phyloP scores from a whole-genome alignment of 2,797 vertebrate species.

The Gobionotothen gibberifrons region DNA sequence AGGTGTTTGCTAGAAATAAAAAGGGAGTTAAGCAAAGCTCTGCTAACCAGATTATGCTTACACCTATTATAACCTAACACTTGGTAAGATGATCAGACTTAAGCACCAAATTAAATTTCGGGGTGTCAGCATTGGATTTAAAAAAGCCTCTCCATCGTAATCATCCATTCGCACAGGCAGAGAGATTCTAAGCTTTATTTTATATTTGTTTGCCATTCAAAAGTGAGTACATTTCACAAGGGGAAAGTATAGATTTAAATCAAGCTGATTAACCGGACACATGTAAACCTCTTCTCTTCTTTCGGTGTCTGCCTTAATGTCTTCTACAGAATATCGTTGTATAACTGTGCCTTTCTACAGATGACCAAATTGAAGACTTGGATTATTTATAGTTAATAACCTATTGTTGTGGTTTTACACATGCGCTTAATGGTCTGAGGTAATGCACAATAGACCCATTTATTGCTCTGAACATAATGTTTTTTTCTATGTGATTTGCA shows the following conservation, averaged over 20 bases:
- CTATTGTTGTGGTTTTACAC: neutral
- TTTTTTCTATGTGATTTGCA: neutral
- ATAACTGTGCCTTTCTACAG: neutral
- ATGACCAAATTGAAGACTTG: neutral
- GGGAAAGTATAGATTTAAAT: neutral
- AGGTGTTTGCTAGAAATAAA: conserved; percentile 14
- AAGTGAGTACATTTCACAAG: neutral
- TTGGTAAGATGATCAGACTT: neutral
- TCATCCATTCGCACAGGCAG: neutral
- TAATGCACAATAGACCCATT: neutral
- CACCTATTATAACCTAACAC: neutral
- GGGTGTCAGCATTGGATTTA: neutral
- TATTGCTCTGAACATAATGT: neutral
- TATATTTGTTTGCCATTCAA: neutral
- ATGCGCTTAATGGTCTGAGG: neutral
- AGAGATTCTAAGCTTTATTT: neutral
- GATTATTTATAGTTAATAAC: neutral
- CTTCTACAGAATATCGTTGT: neutral
- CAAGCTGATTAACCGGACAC: neutral
- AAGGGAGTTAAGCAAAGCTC: neutral
- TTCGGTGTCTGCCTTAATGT: neutral
- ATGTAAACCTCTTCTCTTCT: neutral
- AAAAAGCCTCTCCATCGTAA: neutral
- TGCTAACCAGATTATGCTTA: conserved; percentile 6
- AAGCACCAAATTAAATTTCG: neutral